These are phyloP conservation scores for Tetramorium bicarinatum DNA, from an alignment of 2,888 invertebrate species.

Conservation along the genomic window DNA sequence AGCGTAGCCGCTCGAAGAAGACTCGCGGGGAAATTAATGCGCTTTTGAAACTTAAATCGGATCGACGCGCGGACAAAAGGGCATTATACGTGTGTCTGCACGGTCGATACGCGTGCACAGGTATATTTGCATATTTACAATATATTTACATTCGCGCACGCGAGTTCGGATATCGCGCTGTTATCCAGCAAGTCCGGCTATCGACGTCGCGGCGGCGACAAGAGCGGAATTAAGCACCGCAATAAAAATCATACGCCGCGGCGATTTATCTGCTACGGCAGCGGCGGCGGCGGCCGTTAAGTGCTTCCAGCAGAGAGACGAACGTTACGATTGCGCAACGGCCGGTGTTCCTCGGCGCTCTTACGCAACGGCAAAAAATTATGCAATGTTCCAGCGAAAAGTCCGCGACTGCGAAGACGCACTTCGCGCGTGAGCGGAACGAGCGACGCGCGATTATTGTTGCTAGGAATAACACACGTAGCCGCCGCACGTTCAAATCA, in stretches of 20 bases:
- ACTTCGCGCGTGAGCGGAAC: conserved; percentile 17
- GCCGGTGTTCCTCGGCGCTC: conserved; percentile 28
- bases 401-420: conserved; percentile 54
- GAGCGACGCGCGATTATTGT: conserved; percentile 13
- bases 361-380: conserved; percentile 65
- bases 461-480: conserved; percentile 10
- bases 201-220: conserved; percentile 23
- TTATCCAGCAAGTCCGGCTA: conserved; percentile 12
- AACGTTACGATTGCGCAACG: conserved; percentile 58
- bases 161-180: conserved; percentile 22
- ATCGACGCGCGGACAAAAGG: conserved; percentile 45
- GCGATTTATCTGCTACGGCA: neutral
- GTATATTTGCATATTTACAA: conserved; percentile 61
- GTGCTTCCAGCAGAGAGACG: conserved; percentile 39
- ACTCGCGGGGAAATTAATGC: conserved; percentile 21
- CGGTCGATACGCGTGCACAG: conserved; percentile 57
- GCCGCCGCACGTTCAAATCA: conserved; percentile 3
- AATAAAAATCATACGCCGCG: conserved; percentile 25
- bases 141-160: conserved; percentile 56
- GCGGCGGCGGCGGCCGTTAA: neutral
- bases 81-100: conserved; percentile 55
- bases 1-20: neutral
- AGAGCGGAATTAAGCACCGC: conserved; percentile 38
- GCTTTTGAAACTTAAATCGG: conserved; percentile 53
- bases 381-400: conserved; percentile 65